These are phyloP conservation scores for Oreochromis mossambicus DNA, from an alignment of 2,797 vertebrate genomes.

Conservation along the genomic window DNA sequence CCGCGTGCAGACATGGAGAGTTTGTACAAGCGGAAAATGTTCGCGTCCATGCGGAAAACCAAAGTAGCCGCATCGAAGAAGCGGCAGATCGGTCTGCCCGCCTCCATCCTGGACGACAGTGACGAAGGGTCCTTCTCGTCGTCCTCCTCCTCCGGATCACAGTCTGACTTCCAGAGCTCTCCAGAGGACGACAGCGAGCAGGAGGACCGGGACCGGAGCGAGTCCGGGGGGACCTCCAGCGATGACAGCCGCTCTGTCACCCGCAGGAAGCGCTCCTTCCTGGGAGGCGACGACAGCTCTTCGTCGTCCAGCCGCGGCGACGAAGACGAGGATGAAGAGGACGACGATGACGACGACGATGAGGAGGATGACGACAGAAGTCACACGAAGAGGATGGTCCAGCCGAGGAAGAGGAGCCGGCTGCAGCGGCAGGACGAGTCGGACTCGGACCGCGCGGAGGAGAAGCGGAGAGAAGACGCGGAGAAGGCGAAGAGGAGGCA, in stretches of 20 bases:
- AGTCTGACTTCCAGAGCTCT: constrained; percentile 62
- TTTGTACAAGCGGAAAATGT: constrained; percentile 74
- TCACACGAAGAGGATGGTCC: constrained; percentile 38
- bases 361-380: background rate
- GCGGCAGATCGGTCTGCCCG: constrained; percentile 66
- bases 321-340: background rate
- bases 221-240: constrained; percentile 58
- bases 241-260: constrained; percentile 67
- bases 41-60: constrained; percentile 74
- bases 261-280: constrained; percentile 67
- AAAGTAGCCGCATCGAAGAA: constrained; percentile 65
- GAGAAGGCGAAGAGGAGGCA: constrained; percentile 66
- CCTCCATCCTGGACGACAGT: constrained; percentile 72
- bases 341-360: background rate
- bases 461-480: constrained; percentile 49
- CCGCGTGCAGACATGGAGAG: constrained; percentile 65
- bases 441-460: constrained; percentile 59
- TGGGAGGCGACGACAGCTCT: constrained; percentile 59
- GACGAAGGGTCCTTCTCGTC: constrained; percentile 74
- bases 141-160: constrained; percentile 52
- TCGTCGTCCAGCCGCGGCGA: constrained; percentile 48
- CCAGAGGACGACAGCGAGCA: constrained; percentile 52
- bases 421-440: constrained; percentile 66
- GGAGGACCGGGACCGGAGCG: constrained; percentile 33
- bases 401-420: constrained; percentile 57